Evolutionary conservation across 2,888 invertebrate species (phyloP).

Genomic region (Cryptus viduatorius): DNA sequence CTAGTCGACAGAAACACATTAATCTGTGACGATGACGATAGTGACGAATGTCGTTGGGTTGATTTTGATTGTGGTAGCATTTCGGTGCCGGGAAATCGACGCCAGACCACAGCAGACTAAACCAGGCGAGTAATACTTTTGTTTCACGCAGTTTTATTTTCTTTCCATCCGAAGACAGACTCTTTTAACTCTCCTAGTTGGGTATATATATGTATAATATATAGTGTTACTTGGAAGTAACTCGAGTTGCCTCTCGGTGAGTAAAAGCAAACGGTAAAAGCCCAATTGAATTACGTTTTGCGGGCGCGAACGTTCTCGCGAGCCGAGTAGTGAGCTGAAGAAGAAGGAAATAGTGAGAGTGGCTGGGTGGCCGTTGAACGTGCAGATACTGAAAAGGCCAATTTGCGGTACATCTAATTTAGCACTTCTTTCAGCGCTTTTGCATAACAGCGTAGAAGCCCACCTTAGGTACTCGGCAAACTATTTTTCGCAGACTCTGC

Average conservation of each 20-base stretch:
- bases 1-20: neutral
- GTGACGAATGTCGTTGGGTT: slow-evolving; percentile 32
- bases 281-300: slow-evolving; percentile 63
- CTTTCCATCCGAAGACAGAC: neutral
- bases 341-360: slow-evolving; percentile 26
- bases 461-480: slow-evolving; percentile 43
- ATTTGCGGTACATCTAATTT: slow-evolving; percentile 60
- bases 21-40: neutral
- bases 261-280: slow-evolving; percentile 57
- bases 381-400: slow-evolving; percentile 58
- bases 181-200: slow-evolving; percentile 17
- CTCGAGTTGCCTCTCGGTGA: slow-evolving; percentile 23
- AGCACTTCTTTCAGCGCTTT: slow-evolving; percentile 53
- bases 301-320: slow-evolving; percentile 41
- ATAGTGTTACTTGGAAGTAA: slow-evolving; percentile 40
- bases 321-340: slow-evolving; percentile 1
- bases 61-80: slow-evolving; percentile 15
- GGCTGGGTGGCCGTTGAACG: slow-evolving; percentile 25
- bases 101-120: slow-evolving; percentile 59
- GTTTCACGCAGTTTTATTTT: neutral
- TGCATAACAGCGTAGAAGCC: slow-evolving; percentile 43
- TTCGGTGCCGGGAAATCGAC: slow-evolving; percentile 39
- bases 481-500: slow-evolving; percentile 6
- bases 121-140: slow-evolving; percentile 62
- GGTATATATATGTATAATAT: neutral